phyloP scores from a whole-genome alignment of 2,797 vertebrate species.

The Xenopus petersii region DNA sequence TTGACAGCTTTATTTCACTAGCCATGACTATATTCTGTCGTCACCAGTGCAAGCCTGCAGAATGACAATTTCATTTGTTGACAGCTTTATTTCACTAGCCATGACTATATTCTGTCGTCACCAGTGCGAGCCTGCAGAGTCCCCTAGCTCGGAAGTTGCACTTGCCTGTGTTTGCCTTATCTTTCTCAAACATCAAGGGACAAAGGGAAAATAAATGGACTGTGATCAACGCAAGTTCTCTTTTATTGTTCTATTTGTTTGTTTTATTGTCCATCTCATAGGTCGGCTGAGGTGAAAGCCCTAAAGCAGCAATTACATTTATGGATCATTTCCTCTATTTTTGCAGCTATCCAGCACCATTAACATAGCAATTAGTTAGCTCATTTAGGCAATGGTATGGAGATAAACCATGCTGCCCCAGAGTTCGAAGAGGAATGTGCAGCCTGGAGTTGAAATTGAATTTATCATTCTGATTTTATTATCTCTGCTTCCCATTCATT shows the following conservation, averaged over 20 bases:
- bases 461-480: constrained; percentile 33
- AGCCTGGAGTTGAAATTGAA: neutral
- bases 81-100: neutral
- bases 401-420: neutral
- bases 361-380: constrained; percentile 3
- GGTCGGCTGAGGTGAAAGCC: constrained; percentile 26
- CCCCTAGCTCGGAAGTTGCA: constrained; percentile 3
- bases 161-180: constrained; percentile 9
- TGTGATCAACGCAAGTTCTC: neutral
- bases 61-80: constrained; percentile 17
- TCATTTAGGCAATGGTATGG: constrained; percentile 16
- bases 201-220: neutral
- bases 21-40: constrained; percentile 5
- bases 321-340: constrained; percentile 15
- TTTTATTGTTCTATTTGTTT: constrained; percentile 14
- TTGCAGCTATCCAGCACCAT: neutral
- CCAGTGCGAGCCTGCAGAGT: neutral
- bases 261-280: constrained; percentile 22
- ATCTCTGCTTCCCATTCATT: constrained; percentile 44
- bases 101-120: constrained; percentile 1
- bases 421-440: neutral
- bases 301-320: constrained; percentile 19
- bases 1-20: neutral
- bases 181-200: constrained; percentile 10
- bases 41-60: neutral